Base-by-base conservation (phyloP, 2,797 vertebrate genomes). In the Passerculus sandwichensis region DNA sequence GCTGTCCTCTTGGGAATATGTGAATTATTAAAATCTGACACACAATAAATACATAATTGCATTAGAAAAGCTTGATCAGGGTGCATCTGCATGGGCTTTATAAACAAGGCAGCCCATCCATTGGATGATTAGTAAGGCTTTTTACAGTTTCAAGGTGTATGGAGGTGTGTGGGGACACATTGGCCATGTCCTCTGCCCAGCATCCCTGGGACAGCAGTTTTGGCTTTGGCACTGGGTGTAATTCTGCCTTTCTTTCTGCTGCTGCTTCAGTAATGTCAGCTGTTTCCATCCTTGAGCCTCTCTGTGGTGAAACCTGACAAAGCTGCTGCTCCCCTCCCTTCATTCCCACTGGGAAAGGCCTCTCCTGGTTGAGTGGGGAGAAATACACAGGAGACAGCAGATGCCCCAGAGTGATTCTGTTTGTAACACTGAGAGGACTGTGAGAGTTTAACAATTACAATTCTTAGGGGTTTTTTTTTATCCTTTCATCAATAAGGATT, bases 401-500 rank as follows among this genome's bases (percentile, higher is more conserved):
- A 15, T 64, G 27, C 27, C 79, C 36, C 44, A 17, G 65, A 40
- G 15, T 69, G 51, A 69, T 91, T 89, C 72, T 81, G 17, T 57
- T 89, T 65, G 80, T 70, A 64, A 5, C 29, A 25, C 14, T 1
- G 1, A 81, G 36, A 91, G n/a, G 42, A 60, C 82, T 84, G 9
- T 40, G 72, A 70, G 45, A 91, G 74, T 90, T 81, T 53, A 86
- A 51, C 65, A 72, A 9, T 92, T 92, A 48, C 10, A 30, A 75
- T 75, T 74, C 69, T 62, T 50, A 32, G 2, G 30, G 0, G 23
- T 23, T 47, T 73, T 76, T 84, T 65, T 50, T 40, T 14, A 60
- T 90, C 60, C 67, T 82, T 93, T 90, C 42, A 61, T 90, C 77
- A 90, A 61, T 74, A 79, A 89, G 71, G 60, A 84, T 51, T 89